A percentile compares a stretch with the other conserved stretches of the same genome.
phyloP scores from a whole-genome alignment of 64 coral and sea anemone species.

The Exaiptasia diaphana region DNA sequence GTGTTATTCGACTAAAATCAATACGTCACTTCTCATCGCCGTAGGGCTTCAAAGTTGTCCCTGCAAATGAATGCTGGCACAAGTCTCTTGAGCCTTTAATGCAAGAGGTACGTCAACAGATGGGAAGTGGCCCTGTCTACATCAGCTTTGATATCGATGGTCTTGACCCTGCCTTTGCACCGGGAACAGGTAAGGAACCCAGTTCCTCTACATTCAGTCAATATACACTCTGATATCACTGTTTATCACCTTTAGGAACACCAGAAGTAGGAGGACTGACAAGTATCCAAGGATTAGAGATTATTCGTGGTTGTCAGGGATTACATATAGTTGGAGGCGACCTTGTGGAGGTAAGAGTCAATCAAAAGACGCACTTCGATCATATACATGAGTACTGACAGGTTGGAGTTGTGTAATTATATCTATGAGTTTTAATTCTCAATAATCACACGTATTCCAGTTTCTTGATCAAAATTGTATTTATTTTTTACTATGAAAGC shows the following conservation, averaged over 20 bases:
- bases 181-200: slow-evolving; percentile 61
- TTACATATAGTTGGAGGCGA: slow-evolving; percentile 80
- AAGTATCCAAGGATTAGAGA: slow-evolving; percentile 73
- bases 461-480: no score
- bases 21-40: no score
- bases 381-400: no score
- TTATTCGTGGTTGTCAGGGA: slow-evolving; percentile 74
- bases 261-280: slow-evolving; percentile 79
- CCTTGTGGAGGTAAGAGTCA: slow-evolving; percentile 63
- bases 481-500: no score
- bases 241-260: slow-evolving; percentile 59
- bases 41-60: slow-evolving; percentile 72
- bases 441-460: no score
- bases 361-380: no score
- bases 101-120: slow-evolving; percentile 81
- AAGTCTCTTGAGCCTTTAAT: slow-evolving; percentile 75
- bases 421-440: no score
- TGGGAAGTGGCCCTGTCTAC: slow-evolving; percentile 85
- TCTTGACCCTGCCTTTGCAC: slow-evolving; percentile 72
- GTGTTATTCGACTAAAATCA: no score
- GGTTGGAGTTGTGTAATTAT: no score
- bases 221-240: no score
- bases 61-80: slow-evolving; percentile 70
- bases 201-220: neutral
- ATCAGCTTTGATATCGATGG: slow-evolving; percentile 84